Percentiles rank a stretch among this genome's conserved stretches.
phyloP scores from a whole-genome alignment of 1,140 invertebrate species.

The Pogonomyrmex barbatus region DNA sequence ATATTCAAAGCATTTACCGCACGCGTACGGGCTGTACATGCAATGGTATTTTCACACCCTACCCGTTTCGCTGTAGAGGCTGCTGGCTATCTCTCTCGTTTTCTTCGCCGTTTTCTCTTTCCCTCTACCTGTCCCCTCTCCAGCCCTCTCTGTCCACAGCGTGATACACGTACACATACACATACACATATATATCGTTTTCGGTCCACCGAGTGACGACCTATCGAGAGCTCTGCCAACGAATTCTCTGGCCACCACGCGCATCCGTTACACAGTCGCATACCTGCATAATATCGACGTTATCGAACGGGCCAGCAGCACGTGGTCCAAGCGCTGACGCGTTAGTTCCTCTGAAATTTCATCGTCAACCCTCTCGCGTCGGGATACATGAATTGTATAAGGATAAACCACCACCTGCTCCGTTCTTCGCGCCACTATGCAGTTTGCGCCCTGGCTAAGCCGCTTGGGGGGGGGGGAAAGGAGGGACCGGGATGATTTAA shows the following conservation, averaged over 20 bases:
- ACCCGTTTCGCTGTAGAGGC: conserved; percentile 1
- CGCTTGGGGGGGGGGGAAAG: neutral
- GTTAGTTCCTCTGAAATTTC: conserved; percentile 52
- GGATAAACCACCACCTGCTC: conserved; percentile 38
- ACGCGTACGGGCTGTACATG: conserved; percentile 6
- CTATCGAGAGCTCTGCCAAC: conserved; percentile 28
- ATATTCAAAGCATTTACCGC: conserved; percentile 54
- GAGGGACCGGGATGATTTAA: conserved; percentile 39
- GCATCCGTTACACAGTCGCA: conserved; percentile 24
- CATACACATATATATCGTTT: neutral
- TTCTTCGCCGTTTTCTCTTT: conserved; percentile 15
- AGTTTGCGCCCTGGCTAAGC: conserved; percentile 51
- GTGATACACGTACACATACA: neutral
- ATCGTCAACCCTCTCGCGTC: conserved; percentile 24
- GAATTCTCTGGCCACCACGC: conserved; percentile 51
- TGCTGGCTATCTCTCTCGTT: conserved; percentile 13
- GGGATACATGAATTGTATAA: conserved; percentile 43
- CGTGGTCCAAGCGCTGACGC: conserved; percentile 38
- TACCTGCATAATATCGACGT: conserved; percentile 63
- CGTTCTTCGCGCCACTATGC: conserved; percentile 39
- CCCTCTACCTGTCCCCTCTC: too few species aligned
- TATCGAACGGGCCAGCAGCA: conserved; percentile 42
- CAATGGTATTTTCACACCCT: conserved; percentile 56
- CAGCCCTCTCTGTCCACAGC: neutral
- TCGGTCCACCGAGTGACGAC: conserved; percentile 17